Evolutionary conservation across 2,113 vertebrate genomes (phyloP).

Genomic region (Myocastor coypus): DNA sequence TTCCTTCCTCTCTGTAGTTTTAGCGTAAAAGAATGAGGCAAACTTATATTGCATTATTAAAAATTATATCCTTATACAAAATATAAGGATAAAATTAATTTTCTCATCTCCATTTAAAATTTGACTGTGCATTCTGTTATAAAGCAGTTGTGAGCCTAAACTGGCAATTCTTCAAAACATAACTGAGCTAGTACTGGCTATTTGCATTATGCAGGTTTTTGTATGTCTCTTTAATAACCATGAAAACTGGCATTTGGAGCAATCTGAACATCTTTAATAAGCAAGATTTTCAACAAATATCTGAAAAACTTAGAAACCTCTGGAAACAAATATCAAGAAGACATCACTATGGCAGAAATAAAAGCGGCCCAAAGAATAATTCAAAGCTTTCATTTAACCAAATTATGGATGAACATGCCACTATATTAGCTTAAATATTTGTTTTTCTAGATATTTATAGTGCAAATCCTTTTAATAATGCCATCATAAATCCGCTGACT

Average conservation of each 20-base stretch:
- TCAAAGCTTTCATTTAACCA: not conserved
- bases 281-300: not conserved
- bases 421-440: not conserved
- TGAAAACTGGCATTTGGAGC: not conserved
- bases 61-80: not conserved
- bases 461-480: not conserved
- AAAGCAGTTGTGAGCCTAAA: not conserved
- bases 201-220: not conserved
- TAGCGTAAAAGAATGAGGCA: not conserved
- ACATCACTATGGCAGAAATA: not conserved
- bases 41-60: not conserved
- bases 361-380: not conserved
- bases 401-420: not conserved
- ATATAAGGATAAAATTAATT: constrained; percentile 16
- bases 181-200: not conserved
- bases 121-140: not conserved
- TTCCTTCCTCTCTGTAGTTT: not conserved
- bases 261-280: not conserved
- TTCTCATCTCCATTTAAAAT: not conserved
- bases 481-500: not conserved
- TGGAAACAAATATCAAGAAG: not conserved
- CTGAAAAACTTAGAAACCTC: not conserved
- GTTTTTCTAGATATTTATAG: not conserved
- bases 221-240: not conserved
- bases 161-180: not conserved